Evolutionary conservation across 2,113 vertebrate genomes (phyloP).

Genomic region (Syngnathus typhle): DNA sequence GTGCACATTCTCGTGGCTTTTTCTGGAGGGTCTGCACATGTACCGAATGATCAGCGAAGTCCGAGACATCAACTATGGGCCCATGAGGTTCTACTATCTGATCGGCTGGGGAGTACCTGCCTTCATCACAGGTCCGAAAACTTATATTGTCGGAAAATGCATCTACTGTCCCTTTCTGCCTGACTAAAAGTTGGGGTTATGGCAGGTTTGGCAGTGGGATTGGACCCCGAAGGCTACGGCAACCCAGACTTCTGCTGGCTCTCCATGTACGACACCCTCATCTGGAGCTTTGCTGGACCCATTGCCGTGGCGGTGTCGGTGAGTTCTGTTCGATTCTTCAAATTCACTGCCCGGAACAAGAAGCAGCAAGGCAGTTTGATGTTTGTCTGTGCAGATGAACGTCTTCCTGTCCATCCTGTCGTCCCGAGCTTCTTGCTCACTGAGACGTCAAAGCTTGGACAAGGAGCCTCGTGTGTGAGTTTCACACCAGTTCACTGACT

Average conservation of each 20-base stretch:
- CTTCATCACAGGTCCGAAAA: slow-evolving; percentile 82
- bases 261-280: slow-evolving; percentile 84
- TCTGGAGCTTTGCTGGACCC: slow-evolving; percentile 92
- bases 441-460: slow-evolving; percentile 76
- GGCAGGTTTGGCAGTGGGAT: slow-evolving; percentile 84
- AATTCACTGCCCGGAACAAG: background rate
- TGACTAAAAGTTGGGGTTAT: too few relatives aligned
- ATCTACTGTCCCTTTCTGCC: too few relatives aligned
- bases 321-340: slow-evolving; percentile 37
- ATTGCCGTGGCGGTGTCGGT: slow-evolving; percentile 80
- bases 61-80: slow-evolving; percentile 85
- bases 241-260: slow-evolving; percentile 96
- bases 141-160: background rate
- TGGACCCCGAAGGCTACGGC: slow-evolving; percentile 91
- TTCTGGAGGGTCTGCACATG: slow-evolving; percentile 87
- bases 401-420: slow-evolving; percentile 84
- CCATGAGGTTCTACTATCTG: slow-evolving; percentile 95
- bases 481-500: background rate
- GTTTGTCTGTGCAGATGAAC: slow-evolving; percentile 74
- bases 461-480: slow-evolving; percentile 82
- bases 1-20: slow-evolving; percentile 89
- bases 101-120: slow-evolving; percentile 93
- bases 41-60: slow-evolving; percentile 86
- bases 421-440: slow-evolving; percentile 75
- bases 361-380: background rate